Conservation (phyloP, 2,888 invertebrate species). For the Apeira syringaria region DNA sequence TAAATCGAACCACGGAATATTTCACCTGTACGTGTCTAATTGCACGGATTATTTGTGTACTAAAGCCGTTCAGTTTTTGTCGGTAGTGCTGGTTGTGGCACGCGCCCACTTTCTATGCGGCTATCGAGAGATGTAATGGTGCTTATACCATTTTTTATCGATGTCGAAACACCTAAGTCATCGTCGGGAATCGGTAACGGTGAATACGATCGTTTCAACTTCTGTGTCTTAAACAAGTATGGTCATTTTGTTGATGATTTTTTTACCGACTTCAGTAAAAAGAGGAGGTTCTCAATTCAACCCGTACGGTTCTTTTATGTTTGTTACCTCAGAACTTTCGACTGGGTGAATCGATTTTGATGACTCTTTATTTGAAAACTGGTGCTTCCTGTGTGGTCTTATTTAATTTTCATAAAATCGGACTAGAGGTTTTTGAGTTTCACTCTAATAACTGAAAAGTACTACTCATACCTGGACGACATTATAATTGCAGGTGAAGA, state of each 20-base stretch:
- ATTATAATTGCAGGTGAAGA: no score
- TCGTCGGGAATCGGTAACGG: slow-evolving; percentile 64
- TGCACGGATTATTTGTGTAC: slow-evolving; percentile 75
- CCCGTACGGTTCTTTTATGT: no score
- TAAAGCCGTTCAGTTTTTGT: slow-evolving; percentile 71
- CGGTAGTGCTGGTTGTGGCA: slow-evolving; percentile 50
- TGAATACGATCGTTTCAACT: slow-evolving; percentile 45
- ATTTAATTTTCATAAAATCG: no score
- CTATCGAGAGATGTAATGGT: slow-evolving; percentile 66
- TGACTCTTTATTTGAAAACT: no score
- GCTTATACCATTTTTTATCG: slow-evolving; percentile 67
- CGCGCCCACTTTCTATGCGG: slow-evolving; percentile 77
- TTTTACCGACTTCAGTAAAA: neutral
- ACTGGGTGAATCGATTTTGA: no score
- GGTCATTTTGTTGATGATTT: neutral
- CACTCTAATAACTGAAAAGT: no score
- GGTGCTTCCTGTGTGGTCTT: no score
- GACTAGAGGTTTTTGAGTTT: no score
- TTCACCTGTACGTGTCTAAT: slow-evolving; percentile 80
- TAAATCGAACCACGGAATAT: slow-evolving; percentile 74
- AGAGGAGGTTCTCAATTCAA: no score
- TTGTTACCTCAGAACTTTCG: no score
- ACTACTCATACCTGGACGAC: no score
- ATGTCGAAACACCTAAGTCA: slow-evolving; percentile 65
- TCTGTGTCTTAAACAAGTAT: slow-evolving; percentile 30